Evolutionary conservation across 2,797 vertebrate species (phyloP), one percentile per base, ranked within the genome.

Genomic region (Propithecus deckenii): DNA sequence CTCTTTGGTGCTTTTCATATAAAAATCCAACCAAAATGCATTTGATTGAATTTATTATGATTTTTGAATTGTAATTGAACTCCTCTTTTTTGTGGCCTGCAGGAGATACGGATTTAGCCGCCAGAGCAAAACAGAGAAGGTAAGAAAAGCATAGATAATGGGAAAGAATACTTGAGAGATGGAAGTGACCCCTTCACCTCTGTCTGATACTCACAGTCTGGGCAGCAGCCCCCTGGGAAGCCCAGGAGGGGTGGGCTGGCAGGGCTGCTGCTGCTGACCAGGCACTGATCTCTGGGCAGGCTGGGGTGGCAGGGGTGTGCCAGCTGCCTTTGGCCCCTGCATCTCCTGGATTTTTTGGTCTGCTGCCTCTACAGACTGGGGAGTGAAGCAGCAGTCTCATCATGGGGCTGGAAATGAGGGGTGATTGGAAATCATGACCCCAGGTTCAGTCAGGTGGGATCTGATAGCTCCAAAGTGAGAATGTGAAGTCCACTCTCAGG

Each of bases 51-150:
- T 85, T 52, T 61, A 72, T 63, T 91, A 52, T 96, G 86, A 86
- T 71, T 83, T 96, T 79, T 65, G 1, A 89, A 86, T 94, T 88
- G 30, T 98, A 87, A 96, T 89, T 55, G 35, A 96, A 85, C 48
- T 92, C 88, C 89, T 2, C 13, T 85, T 0, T 97, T 86, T 96
- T 95, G 18, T 89, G 52, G 23, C 55, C 97, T 98, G 15, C 96
- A 99, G 99, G 98, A 99, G 99, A 85, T 99, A 99, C 0, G 99
- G 99, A 96, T 99, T 99, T 98, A 99, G 99, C 98, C 99, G 99
- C 96, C 99, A 99, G 98, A 98, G 98, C 88, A 99, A 99, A 99
- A 97, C 98, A 65, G 99, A 99, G 87, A 98, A 99, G 99, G 99
- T 99, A 98, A 98, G 99, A 69, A 83, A 92, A 89, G 78, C 23